These are phyloP conservation scores for Alouatta palliata DNA, from an alignment of 2,113 vertebrate genomes.

Conservation along the genomic window DNA sequence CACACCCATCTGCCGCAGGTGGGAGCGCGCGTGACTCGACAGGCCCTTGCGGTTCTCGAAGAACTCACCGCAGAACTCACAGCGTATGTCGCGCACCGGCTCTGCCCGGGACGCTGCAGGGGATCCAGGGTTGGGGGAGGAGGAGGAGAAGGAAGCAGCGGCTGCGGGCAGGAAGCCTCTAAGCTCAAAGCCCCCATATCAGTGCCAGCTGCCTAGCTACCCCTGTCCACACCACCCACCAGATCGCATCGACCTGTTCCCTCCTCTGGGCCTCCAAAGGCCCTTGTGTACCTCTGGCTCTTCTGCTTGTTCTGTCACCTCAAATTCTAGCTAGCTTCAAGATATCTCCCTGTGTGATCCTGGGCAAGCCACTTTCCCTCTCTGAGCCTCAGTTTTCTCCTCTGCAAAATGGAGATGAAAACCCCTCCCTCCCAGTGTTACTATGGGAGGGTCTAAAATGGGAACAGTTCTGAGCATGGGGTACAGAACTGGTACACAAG, in stretches of 20 bases:
- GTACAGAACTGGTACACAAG: not conserved
- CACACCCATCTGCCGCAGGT: constrained; percentile 97
- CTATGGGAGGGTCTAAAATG: not conserved
- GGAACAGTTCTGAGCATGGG: not conserved
- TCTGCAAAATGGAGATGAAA: constrained; percentile 35
- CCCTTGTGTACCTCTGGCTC: not conserved
- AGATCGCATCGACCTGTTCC: not conserved
- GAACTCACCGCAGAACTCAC: constrained; percentile 96
- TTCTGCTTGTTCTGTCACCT: not conserved
- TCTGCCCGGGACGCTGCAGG: constrained; percentile 82
- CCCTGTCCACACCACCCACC: not conserved
- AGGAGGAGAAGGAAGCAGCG: constrained; percentile 27
- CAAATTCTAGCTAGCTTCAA: constrained; percentile 14
- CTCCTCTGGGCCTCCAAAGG: not conserved
- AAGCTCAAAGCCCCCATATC: constrained; percentile 40
- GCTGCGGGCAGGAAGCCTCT: constrained; percentile 59
- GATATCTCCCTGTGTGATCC: not conserved
- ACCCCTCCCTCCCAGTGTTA: not conserved
- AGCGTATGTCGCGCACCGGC: constrained; percentile 90
- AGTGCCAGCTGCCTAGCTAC: constrained; percentile 7
- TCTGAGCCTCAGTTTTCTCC: constrained; percentile 15
- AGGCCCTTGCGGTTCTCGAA: constrained; percentile 97
- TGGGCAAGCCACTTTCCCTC: not conserved
- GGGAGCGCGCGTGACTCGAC: constrained; percentile 97
- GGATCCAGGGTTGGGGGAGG: constrained; percentile 1